phyloP scores from a whole-genome alignment of 2,888 invertebrate genomes.

The Lamellibrachia columna region DNA sequence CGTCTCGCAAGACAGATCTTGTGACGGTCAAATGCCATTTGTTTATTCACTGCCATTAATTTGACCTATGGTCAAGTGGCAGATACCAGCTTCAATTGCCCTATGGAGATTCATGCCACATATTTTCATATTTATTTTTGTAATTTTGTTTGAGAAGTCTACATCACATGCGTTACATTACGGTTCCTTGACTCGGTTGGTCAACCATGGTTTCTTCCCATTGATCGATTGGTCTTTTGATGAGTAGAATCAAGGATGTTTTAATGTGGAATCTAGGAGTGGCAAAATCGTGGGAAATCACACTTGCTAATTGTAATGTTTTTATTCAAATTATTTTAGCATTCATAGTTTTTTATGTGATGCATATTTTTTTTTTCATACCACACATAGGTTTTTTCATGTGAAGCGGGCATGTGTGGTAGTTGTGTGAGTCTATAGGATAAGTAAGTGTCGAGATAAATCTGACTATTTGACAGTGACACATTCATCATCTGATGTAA shows the following conservation, averaged over 20 bases:
- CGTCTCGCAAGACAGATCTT: not conserved
- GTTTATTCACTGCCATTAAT: not conserved
- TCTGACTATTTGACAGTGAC: not conserved
- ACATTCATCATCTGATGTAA: not conserved
- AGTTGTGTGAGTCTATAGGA: not conserved
- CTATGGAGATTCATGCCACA: not conserved
- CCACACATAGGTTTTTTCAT: not conserved
- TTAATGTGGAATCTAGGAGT: not conserved
- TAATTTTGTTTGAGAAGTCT: not conserved
- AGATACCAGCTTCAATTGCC: not conserved
- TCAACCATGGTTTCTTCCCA: not conserved
- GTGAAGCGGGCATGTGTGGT: not conserved
- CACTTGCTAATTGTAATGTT: not conserved
- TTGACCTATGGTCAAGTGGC: not conserved
- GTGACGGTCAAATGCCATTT: not conserved
- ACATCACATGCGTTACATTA: not conserved
- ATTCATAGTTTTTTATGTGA: not conserved
- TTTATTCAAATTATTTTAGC: conserved; percentile 12
- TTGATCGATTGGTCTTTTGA: not conserved
- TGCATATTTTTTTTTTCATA: not conserved
- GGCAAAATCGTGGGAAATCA: not conserved
- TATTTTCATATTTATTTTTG: conserved; percentile 16
- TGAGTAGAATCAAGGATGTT: not conserved
- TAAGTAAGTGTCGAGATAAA: not conserved
- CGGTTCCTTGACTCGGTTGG: not conserved